Base-by-base conservation (phyloP, 1,140 invertebrate genomes). In the Hypsibius dujardini region DNA sequence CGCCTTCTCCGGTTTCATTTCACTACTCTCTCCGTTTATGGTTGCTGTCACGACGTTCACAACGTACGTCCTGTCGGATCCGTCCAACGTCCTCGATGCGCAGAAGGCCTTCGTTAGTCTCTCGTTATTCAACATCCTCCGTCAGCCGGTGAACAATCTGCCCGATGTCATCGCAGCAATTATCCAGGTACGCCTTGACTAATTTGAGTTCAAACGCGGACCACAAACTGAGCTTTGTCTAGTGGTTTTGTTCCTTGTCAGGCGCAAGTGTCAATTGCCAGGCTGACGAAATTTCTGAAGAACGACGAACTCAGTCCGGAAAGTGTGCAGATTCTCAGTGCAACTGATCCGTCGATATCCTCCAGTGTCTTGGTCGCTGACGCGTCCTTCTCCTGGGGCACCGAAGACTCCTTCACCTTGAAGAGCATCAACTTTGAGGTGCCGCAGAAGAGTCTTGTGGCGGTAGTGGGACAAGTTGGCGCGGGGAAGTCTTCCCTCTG, bases 401-500 rank as follows among this genome's bases (percentile, higher is more conserved):
- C 59, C 3, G 59, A 46, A 1, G 74, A 73, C 15, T 45, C 45
- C 59, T 70, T 73, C n/a, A 70, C 47, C 15, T 47, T 78, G n/a
- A 71, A 56, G 12, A 73, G 75, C 70, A 73, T 78, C 46, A 70
- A 71, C 75, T 73, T 76, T 69, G 47, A 72, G 47, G 72, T 76
- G 47, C 73, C 80, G 80, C 1, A 74, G 88, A 87, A 80, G n/a
- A 80, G 87, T 79, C 69, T 82, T 2, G 76, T 80, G 15, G 82
- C 81, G 2, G 76, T 82, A 42, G 79, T 85, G 15, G 82, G 82
- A 15, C 76, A 77, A 67, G 82, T 84, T 59, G 82, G 82, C 1
- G 72, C 78, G 1, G 82, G 82, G 50, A 85, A 85, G 75, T 83
- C 82, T n/a, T 83, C 83, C 1, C 75, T 85, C 1, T 73, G 85